Percentiles rank a stretch among this genome's conserved stretches.
Evolutionary conservation across 1,140 invertebrate species (phyloP).

Genomic region (Hetaerina americana): DNA sequence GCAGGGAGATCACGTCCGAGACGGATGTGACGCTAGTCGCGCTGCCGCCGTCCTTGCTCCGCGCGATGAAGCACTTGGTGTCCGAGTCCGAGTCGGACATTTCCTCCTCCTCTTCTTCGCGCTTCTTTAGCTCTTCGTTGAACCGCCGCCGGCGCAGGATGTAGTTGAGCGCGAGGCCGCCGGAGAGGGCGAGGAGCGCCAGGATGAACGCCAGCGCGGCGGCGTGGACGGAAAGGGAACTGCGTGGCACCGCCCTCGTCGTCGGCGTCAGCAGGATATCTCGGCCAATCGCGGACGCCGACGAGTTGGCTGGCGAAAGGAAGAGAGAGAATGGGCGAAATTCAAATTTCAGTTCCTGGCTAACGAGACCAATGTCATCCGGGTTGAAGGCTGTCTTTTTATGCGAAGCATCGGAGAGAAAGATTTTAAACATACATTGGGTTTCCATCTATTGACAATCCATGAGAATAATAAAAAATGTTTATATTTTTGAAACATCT

Average conservation of each 20-base stretch:
- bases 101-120: background rate
- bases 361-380: too few species aligned
- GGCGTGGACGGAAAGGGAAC: background rate
- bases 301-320: background rate
- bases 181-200: background rate
- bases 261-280: background rate
- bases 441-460: too few species aligned
- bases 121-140: background rate
- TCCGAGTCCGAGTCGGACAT: background rate
- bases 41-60: background rate
- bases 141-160: background rate
- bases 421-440: too few species aligned
- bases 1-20: background rate
- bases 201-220: background rate
- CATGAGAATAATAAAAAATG: too few species aligned
- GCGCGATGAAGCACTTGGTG: background rate
- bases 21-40: background rate
- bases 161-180: background rate
- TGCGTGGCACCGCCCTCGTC: background rate
- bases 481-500: too few species aligned
- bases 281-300: background rate
- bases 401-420: too few species aligned
- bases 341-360: too few species aligned
- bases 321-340: background rate
- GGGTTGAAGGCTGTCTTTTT: too few species aligned